Percentiles rank a stretch among this genome's conserved stretches.
Evolutionary conservation across 2,888 invertebrate genomes (phyloP).

Genomic region (Mesorhabditis sp.): DNA sequence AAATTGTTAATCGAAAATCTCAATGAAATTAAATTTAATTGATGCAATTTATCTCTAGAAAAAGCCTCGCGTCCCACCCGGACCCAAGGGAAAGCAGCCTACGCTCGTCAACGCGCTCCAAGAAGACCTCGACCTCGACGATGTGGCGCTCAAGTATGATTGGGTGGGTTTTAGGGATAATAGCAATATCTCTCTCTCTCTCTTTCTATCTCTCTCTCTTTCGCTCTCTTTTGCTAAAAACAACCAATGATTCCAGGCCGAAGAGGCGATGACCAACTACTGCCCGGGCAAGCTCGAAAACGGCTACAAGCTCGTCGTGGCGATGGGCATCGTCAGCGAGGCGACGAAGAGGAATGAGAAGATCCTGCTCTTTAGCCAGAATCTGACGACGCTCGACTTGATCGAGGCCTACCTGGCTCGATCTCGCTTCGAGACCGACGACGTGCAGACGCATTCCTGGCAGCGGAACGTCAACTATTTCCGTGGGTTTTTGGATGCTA

Average conservation of each 20-base stretch:
- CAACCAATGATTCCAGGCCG: slow-evolving; percentile 57
- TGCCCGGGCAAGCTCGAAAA: slow-evolving; percentile 82
- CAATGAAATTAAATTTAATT: too few relatives aligned
- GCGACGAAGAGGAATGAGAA: slow-evolving; percentile 83
- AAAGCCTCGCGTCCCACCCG: neutral
- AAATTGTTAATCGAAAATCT: too few relatives aligned
- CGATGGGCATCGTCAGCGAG: slow-evolving; percentile 85
- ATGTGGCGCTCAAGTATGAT: slow-evolving; percentile 23
- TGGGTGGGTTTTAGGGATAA: slow-evolving; percentile 17
- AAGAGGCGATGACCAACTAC: slow-evolving; percentile 66
- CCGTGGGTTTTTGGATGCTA: slow-evolving; percentile 69
- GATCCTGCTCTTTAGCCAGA: slow-evolving; percentile 86
- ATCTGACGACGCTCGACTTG: slow-evolving; percentile 85
- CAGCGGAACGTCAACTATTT: slow-evolving; percentile 82
- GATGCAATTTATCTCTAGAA: neutral
- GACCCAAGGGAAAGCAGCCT: neutral
- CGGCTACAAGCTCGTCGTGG: slow-evolving; percentile 88
- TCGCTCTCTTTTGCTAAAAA: neutral
- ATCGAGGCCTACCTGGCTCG: slow-evolving; percentile 86
- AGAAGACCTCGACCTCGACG: slow-evolving; percentile 20
- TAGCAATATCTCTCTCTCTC: neutral
- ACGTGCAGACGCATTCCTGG: slow-evolving; percentile 65
- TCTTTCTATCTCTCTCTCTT: neutral
- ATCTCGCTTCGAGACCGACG: slow-evolving; percentile 63
- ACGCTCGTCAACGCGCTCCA: slow-evolving; percentile 12